Evolutionary conservation across 2,113 vertebrate genomes (phyloP).

Genomic region (Lophura nycthemera): DNA sequence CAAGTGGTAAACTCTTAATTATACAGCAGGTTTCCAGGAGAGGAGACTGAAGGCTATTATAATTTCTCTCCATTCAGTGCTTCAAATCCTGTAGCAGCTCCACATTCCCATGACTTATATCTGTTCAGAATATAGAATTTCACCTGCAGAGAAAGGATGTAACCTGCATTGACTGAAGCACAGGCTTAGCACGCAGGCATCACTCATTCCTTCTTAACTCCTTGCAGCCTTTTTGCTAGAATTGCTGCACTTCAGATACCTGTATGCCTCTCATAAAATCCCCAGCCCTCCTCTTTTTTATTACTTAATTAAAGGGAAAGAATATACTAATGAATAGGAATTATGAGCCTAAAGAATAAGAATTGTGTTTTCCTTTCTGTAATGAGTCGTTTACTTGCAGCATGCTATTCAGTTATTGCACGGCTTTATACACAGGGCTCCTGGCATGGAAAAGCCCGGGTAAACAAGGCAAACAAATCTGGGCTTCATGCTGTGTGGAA

Average conservation of each 20-base stretch:
- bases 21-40: constrained; percentile 19
- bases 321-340: constrained; percentile 15
- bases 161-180: neutral
- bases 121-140: constrained; percentile 31
- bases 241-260: neutral
- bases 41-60: neutral
- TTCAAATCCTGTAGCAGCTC: neutral
- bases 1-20: constrained; percentile 34
- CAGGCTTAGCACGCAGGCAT: neutral
- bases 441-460: neutral
- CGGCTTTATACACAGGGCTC: neutral
- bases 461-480: constrained; percentile 45
- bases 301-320: constrained; percentile 16
- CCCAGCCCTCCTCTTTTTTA: neutral
- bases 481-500: constrained; percentile 34
- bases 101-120: neutral
- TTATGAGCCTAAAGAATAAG: constrained; percentile 28
- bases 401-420: neutral
- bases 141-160: neutral
- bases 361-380: constrained; percentile 47
- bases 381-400: constrained; percentile 40
- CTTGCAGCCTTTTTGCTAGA: neutral
- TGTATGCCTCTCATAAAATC: neutral
- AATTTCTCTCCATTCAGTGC: neutral
- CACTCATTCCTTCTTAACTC: neutral